Evolutionary conservation across 2,113 vertebrate genomes (phyloP).

Genomic region (Sporophila hypoxantha): DNA sequence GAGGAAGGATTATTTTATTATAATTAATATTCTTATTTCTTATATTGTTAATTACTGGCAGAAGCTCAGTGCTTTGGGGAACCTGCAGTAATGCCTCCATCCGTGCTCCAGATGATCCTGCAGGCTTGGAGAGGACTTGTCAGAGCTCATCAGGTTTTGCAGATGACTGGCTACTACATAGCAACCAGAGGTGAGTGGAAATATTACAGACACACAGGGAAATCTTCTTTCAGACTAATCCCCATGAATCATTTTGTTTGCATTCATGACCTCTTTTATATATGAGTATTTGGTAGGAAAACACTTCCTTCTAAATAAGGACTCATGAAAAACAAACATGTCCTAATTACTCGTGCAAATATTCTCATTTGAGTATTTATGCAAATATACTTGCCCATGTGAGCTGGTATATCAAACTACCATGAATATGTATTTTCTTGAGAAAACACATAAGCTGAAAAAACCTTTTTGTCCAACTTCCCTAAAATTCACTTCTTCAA

Average conservation of each 20-base stretch:
- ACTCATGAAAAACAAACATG: neutral
- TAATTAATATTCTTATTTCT: conserved; percentile 52
- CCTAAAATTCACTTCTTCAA: neutral
- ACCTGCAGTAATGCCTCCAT: neutral
- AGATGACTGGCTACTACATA: neutral
- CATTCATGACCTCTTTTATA: conserved; percentile 8
- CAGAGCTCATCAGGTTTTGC: conserved; percentile 7
- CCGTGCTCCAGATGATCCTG: conserved; percentile 7
- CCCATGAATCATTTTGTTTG: neutral
- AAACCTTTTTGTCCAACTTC: neutral
- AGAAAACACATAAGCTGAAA: neutral
- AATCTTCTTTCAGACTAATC: conserved; percentile 30
- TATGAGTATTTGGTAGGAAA: neutral
- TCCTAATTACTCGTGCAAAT: neutral
- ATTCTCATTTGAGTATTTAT: conserved; percentile 4
- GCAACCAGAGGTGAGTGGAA: neutral
- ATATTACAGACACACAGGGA: neutral
- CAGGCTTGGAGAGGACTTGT: neutral
- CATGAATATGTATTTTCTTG: neutral
- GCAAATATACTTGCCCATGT: neutral
- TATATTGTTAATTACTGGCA: conserved; percentile 27
- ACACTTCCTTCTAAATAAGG: neutral
- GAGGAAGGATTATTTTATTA: conserved; percentile 38
- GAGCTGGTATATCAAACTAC: neutral
- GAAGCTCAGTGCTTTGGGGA: conserved; percentile 8